phyloP scores from a whole-genome alignment of 92 coral and sea anemone species.

The Umimayanthus kanabou region DNA sequence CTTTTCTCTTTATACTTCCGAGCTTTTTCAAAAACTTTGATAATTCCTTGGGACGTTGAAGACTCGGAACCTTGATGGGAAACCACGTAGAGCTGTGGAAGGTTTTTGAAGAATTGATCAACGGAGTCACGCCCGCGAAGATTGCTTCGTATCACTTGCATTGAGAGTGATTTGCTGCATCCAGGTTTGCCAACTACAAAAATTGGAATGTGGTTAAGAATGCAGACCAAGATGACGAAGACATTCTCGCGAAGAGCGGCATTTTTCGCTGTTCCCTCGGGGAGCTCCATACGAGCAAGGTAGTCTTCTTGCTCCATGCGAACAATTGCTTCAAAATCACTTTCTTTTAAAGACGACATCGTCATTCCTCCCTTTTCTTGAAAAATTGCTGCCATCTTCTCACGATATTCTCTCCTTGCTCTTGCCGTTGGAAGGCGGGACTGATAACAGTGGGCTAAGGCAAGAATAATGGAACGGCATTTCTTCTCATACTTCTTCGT shows the following conservation, averaged over 20 bases:
- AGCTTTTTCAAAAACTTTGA: slow-evolving; percentile 97
- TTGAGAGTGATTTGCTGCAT: slow-evolving; percentile 95
- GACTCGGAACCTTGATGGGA: slow-evolving; percentile 98
- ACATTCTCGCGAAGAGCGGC: slow-evolving; percentile 98
- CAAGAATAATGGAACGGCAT: slow-evolving; percentile 67
- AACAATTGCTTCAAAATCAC: slow-evolving; percentile 75
- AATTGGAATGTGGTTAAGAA: slow-evolving; percentile 91
- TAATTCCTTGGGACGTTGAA: slow-evolving; percentile 94
- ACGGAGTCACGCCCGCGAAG: slow-evolving; percentile 88
- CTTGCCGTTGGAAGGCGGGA: slow-evolving; percentile 81
- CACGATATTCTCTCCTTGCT: slow-evolving; percentile 64
- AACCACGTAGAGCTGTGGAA: slow-evolving; percentile 93
- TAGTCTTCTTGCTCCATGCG: slow-evolving; percentile 95
- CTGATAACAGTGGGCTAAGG: slow-evolving; percentile 94
- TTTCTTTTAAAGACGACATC: not conserved
- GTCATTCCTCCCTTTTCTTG: slow-evolving; percentile 22
- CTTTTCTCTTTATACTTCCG: slow-evolving; percentile 78
- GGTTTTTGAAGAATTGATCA: slow-evolving; percentile 74
- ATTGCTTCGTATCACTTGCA: slow-evolving; percentile 93
- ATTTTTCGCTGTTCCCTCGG: slow-evolving; percentile 93
- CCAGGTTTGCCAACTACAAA: slow-evolving; percentile 99
- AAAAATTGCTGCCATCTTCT: slow-evolving; percentile 55
- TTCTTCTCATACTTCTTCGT: slow-evolving; percentile 2
- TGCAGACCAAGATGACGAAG: slow-evolving; percentile 93
- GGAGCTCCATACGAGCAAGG: slow-evolving; percentile 95